Evolutionary conservation across 1,140 invertebrate genomes (phyloP).

Genomic region (Drepana arcuata): DNA sequence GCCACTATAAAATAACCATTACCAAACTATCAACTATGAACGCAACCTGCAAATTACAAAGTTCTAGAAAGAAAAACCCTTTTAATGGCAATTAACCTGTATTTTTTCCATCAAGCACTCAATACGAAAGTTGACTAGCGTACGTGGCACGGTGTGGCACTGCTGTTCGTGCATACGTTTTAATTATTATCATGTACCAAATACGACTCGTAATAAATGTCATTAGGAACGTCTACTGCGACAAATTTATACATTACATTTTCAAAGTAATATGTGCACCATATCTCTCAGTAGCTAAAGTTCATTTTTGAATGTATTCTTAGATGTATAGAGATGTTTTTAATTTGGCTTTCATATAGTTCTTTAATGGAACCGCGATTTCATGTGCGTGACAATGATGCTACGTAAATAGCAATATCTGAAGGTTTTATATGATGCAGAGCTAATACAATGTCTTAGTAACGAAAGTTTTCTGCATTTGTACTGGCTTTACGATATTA

Average conservation of each 20-base stretch:
- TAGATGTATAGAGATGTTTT: conserved; percentile 3
- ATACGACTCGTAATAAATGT: conserved; percentile 68
- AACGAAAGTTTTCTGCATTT: conserved; percentile 27
- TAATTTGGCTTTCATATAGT: conserved; percentile 42
- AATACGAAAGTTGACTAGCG: too few species aligned
- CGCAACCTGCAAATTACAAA: too few species aligned
- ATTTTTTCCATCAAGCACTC: too few species aligned
- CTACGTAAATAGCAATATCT: conserved; percentile 48
- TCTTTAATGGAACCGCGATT: conserved; percentile 58
- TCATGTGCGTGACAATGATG: conserved; percentile 64
- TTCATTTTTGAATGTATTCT: conserved; percentile 8
- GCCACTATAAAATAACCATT: too few species aligned
- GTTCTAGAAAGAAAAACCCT: too few species aligned
- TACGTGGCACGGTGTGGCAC: conserved; percentile 58
- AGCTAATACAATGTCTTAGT: conserved; percentile 23
- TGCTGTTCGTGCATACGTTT: conserved; percentile 63
- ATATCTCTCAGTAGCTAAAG: too few species aligned
- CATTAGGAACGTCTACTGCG: conserved; percentile 43
- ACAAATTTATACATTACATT: not conserved
- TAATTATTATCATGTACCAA: conserved; percentile 69
- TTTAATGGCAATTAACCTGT: too few species aligned
- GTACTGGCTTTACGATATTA: too few species aligned
- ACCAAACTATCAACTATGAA: too few species aligned
- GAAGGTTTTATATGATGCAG: conserved; percentile 50
- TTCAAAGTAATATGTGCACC: not conserved